Evolutionary conservation across 2,888 invertebrate species (phyloP).

Genomic region (Meiosimyza decipiens): DNA sequence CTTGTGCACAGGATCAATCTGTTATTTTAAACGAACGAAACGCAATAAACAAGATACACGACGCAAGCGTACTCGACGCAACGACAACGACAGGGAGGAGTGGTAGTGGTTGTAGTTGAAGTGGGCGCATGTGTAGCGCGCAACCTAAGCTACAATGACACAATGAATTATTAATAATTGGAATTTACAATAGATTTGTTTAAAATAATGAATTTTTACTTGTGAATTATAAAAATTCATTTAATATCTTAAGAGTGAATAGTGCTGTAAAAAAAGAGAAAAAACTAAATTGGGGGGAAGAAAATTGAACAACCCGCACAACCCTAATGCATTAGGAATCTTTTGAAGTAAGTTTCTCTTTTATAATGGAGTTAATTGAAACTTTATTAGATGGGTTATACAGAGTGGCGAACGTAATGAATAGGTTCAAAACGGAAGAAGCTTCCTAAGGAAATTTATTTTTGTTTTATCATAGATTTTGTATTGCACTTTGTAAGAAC

Average conservation of each 20-base stretch:
- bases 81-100: constrained; percentile 36
- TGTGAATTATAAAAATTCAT: constrained; percentile 37
- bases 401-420: no score
- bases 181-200: constrained; percentile 33
- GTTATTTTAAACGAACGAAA: constrained; percentile 31
- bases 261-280: constrained; percentile 28
- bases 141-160: constrained; percentile 73
- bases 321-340: constrained; percentile 19
- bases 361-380: no score
- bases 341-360: not conserved
- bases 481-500: no score
- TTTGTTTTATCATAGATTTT: no score
- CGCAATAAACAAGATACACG: constrained; percentile 38
- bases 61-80: constrained; percentile 40
- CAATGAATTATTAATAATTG: constrained; percentile 52
- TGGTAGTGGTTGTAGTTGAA: constrained; percentile 38
- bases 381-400: no score
- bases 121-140: constrained; percentile 44
- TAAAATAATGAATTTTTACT: constrained; percentile 22
- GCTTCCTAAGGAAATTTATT: no score
- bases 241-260: constrained; percentile 10
- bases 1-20: constrained; percentile 34
- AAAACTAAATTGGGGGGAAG: constrained; percentile 20
- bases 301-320: constrained; percentile 21
- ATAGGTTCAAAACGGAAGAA: no score